Evolutionary conservation across 2,888 invertebrate genomes (phyloP).

Genomic region (Meganola albula): DNA sequence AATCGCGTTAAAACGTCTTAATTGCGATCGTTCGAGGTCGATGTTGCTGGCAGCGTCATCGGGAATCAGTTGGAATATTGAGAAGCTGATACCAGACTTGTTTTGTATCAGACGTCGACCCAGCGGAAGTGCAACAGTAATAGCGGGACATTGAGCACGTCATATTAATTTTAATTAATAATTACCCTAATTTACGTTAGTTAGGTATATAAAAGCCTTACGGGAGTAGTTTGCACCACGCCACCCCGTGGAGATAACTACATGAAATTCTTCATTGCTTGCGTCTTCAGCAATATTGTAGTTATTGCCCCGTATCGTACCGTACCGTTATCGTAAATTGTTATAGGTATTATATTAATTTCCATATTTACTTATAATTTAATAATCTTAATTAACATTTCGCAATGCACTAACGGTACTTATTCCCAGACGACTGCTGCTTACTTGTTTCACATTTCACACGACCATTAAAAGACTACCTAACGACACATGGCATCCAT

Average conservation of each 20-base stretch:
- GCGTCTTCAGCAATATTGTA: conserved; percentile 52
- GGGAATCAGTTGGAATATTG: conserved; percentile 44
- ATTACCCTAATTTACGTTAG: conserved; percentile 1
- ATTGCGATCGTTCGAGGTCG: conserved; percentile 64
- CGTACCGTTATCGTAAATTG: too few relatives aligned
- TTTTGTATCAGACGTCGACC: conserved; percentile 33
- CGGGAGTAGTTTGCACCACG: conserved; percentile 11
- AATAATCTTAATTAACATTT: conserved; percentile 34
- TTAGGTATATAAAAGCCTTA: conserved; percentile 4
- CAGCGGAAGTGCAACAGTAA: too few relatives aligned
- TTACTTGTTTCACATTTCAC: conserved; percentile 17
- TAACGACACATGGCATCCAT: conserved; percentile 3
- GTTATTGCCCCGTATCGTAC: conserved; percentile 53
- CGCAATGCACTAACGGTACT: conserved; percentile 35
- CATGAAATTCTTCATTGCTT: too few relatives aligned
- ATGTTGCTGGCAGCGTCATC: conserved; percentile 34
- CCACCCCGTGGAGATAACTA: too few relatives aligned
- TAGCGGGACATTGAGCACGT: conserved; percentile 11
- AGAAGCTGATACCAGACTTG: conserved; percentile 48
- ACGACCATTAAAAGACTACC: conserved; percentile 16
- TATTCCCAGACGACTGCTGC: conserved; percentile 21
- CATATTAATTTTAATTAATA: conserved; percentile 11
- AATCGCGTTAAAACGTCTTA: conserved; percentile 71
- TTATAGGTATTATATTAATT: too few relatives aligned
- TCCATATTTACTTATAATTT: conserved; percentile 48